Evolutionary conservation across 2,113 vertebrate species (phyloP), one percentile per base, ranked within the genome.

Genomic region (Alethe castanea): DNA sequence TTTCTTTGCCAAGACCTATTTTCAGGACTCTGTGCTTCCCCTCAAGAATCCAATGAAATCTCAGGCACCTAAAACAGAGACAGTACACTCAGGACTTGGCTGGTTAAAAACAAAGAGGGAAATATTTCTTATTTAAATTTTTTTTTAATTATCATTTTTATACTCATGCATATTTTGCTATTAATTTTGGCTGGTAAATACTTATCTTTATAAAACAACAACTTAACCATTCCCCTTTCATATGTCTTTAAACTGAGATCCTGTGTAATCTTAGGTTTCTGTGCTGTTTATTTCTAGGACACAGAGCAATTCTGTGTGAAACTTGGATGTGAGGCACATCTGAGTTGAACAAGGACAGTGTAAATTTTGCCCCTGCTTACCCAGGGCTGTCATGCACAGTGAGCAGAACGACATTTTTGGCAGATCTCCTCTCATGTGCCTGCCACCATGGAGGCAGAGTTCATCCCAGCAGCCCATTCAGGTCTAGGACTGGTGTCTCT

Each of bases 1-100:
- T 70, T 94, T 87, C 59, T 92, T 82, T 91, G 53, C 89, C 70
- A 85, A 87, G 29, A 29, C 59, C 48, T 91, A 33, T 89, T 96
- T 95, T 84, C 73, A 87, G 88, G 65, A 62, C 5, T 86, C 28
- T 76, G 1, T 78, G n/a, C 70, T 95, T 94, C 53, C n/a, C 45
- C 25, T 87, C 29, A 57, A 61, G 54, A 76, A 91, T 52, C 56
- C 86, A 76, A 6, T 94, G 78, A 85, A 91, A 70, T 72, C 62
- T 87, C 57, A 65, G 31, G 53, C 61, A 57, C 77, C 83, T 92
- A 57, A 81, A 91, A 29, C 65, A 82, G 13, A 88, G 33, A 45
- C 74, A 88, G 54, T 69, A 57, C 16, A 33, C n/a, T 82, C 73
- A 74, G 14, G 35, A 79, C 18, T 87, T 91, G 77, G 45, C 77